Evolutionary conservation across 2,888 invertebrate genomes (phyloP), one percentile per base, ranked within the genome.

Genomic region (Luffia ferchaultella): DNA sequence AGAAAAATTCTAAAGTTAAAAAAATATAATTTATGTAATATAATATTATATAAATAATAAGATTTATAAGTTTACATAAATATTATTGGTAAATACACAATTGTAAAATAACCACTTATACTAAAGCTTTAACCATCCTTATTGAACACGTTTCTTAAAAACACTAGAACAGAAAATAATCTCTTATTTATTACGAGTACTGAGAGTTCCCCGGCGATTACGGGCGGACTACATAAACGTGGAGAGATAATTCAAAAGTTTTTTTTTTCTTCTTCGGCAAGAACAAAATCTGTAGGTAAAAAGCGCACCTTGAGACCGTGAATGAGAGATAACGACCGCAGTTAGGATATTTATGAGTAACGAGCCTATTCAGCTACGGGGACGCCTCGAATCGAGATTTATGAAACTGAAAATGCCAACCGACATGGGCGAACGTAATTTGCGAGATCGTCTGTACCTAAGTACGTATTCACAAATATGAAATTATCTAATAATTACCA

Each of bases 301-400:
- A 46, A 44, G 54, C 49, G 43, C 18, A 19, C 42, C 30, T 42
- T 12, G 64, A 63, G 67, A 65, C 63, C 63, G 62, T 76, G 78
- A 78, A 78, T 78, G 72, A 73, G 68, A 70, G 70, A 71, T 78
- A 79, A 76, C 79, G 79, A 78, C 72, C 70, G 65, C 71, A 75
- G 73, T 79, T 78, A 70, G 74, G 76, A 75, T 79, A 79, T 79
- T 79, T 79, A 78, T 77, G 77, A 76, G 68, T 79, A 79, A 80
- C 79, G 77, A 80, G 76, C 76, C 79, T 75, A 80, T 80, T 80
- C 79, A 79, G 30, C 62, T 63, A 63, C 65, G 42, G 67, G 67
- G 65, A 64, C 62, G 68, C 62, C 64, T 64, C 68, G 73, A 76
- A 77, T 76, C 73, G 76, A 78, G 76, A 78, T 79, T 78, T 79